Evolutionary conservation across 2,113 vertebrate species (phyloP).

Genomic region (Beaufortia kweichowensis): DNA sequence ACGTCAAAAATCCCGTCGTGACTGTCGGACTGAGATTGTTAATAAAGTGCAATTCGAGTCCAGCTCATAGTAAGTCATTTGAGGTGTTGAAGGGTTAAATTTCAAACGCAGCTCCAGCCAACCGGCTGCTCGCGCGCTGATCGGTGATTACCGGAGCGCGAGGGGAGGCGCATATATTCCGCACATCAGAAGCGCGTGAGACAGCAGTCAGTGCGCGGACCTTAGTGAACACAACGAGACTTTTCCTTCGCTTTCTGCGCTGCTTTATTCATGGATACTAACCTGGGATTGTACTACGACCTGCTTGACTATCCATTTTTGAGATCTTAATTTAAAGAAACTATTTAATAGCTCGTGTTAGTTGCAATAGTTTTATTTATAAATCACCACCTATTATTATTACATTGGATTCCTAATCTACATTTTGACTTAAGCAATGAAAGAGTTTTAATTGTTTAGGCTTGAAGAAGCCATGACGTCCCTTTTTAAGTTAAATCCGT

Average conservation of each 20-base stretch:
- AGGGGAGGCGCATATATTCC: constrained; percentile 75
- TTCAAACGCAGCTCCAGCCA: constrained; percentile 69
- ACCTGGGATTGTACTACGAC: constrained; percentile 63
- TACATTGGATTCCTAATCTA: not conserved
- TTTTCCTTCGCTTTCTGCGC: constrained; percentile 43
- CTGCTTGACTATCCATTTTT: constrained; percentile 14
- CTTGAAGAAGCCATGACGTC: constrained; percentile 80
- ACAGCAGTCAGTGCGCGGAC: constrained; percentile 68
- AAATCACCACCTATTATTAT: not conserved
- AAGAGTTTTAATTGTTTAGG: constrained; percentile 73
- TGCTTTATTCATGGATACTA: constrained; percentile 56
- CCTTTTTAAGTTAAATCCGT: constrained; percentile 69
- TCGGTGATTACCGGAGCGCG: constrained; percentile 63
- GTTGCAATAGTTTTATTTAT: no score
- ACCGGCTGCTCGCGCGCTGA: constrained; percentile 69
- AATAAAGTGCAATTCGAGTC: no score
- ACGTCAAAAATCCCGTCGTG: no score
- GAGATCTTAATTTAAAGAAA: no score
- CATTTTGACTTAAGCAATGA: constrained; percentile 63
- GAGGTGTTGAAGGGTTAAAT: constrained; percentile 52
- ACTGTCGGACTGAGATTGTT: no score
- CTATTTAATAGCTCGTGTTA: no score
- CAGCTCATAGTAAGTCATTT: not conserved
- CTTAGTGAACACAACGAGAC: constrained; percentile 44
- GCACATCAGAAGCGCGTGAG: constrained; percentile 66